Base-by-base conservation (phyloP, 1,140 invertebrate genomes). In the Dinoponera quadriceps region DNA sequence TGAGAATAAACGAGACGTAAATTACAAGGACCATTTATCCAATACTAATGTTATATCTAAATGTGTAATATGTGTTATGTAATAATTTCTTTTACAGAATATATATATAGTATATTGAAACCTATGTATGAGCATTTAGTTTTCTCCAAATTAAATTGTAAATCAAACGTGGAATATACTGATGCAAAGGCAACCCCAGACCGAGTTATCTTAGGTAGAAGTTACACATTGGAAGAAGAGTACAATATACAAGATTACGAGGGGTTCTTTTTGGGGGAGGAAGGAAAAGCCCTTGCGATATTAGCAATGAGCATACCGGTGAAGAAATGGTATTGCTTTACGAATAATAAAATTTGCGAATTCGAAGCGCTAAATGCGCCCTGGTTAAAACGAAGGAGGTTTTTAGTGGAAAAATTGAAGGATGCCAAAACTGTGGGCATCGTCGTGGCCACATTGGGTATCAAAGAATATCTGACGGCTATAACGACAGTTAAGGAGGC, bases 391-490 rank as follows among this genome's bases (percentile, higher is more conserved):
- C 96, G 96, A 88, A 95, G 98, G 85, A 96, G 96, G 87, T 98
- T 96, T 91, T 95, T 98, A 57, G 95, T 98, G 20, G 98, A 99
- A 94, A 97, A 97, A 91, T 96, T 98, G 63, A 98, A 97, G 93
- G 98, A 99, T 95, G 97, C 98, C 0, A 95, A 96, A 88, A 96
- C 96, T 33, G 95, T 99, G 62, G 98, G 98, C 16, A 97, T 99
- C 65, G 95, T 99, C 20, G 96, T 98, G 13, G 98, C 97, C 82
- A 99, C 98, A 16, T 94, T 99, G 4, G 97, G 97, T 18, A 97
- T 98, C 7, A 95, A 96, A 57, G 96, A 97, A 89, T 99, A 98
- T 91, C 94, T 97, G 14, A 95, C 96, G 59, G 96, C 97, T 27
- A 97, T 99, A n/a, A 94, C 95, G 20, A 95, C 96, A 83, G 92